Base-by-base conservation (phyloP, 1,140 invertebrate species). In the Drosophila pectinifera region DNA sequence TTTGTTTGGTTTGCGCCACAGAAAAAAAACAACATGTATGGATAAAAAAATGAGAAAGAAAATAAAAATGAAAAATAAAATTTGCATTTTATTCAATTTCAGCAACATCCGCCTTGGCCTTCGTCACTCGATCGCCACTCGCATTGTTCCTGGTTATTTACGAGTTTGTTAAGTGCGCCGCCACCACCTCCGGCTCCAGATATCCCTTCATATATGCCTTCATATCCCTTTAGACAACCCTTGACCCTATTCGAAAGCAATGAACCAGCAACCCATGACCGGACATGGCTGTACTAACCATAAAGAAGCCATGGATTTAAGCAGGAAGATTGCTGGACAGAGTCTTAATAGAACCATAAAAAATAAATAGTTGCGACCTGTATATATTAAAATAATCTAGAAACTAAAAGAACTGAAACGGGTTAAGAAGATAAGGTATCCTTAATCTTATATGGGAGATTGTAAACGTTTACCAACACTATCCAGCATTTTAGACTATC, bases 31-130 rank as follows among this genome's bases (percentile, higher is more conserved):
- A 26, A 11, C 39, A 73, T 28, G 4, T 46, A 18, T 46, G 16
- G 20, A 10, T 16, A 20, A 63, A 55, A 63, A 73, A 68, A 51
- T 41, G 10, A 31, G 10, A 31, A 20, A 16, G n/a, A 39, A 65
- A 59, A 75, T 72, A 86, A 70, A 78, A 65, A 54, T 64, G 46
- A 34, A 80, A 88, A 88, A 89, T 84, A 88, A 80, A 89, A 88
- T 88, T 88, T 89, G 85, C 80, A 89, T 89, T 89, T 88, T 88
- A 82, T 88, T 89, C 84, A 89, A 89, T 89, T 84, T 89, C 70
- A 64, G 62, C 45, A 45, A 49, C 77, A 85, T 85, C 65, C 78
- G 73, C 64, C 64, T 26, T 24, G 45, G 59, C 58, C 63, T 64
- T 45, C 42, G 58, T 67, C 59, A 36, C 45, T 51, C 38, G 55